phyloP scores from a whole-genome alignment of 2,888 invertebrate species.

The Troides oblongomaculatus region DNA sequence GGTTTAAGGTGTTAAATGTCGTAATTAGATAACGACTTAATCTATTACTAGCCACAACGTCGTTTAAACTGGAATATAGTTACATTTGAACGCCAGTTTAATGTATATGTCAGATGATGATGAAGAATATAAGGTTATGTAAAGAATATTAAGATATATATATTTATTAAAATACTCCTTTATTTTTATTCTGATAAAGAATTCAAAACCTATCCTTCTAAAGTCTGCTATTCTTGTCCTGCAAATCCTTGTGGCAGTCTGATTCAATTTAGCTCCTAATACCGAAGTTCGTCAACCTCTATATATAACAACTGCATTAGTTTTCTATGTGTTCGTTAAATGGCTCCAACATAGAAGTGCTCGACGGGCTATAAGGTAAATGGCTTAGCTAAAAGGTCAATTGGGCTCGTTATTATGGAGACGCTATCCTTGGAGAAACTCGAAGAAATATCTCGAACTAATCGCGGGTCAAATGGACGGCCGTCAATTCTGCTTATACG shows the following conservation, averaged over 20 bases:
- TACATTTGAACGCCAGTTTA: no score
- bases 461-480: conserved; percentile 19
- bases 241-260: neutral
- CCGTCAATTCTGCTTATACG: conserved; percentile 8
- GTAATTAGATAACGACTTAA: no score
- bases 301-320: conserved; percentile 18
- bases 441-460: conserved; percentile 17
- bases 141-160: no score
- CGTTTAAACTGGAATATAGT: no score
- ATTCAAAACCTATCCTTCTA: neutral
- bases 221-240: neutral
- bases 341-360: conserved; percentile 19
- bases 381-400: conserved; percentile 24
- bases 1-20: no score
- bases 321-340: conserved; percentile 24
- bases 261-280: neutral
- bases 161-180: no score
- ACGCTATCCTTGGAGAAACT: conserved; percentile 27
- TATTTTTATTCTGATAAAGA: no score
- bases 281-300: neutral
- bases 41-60: no score
- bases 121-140: no score
- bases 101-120: no score
- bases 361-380: conserved; percentile 19
- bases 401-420: conserved; percentile 23